Evolutionary conservation across 2,113 vertebrate genomes (phyloP).

Genomic region (Bostrychus sinensis): DNA sequence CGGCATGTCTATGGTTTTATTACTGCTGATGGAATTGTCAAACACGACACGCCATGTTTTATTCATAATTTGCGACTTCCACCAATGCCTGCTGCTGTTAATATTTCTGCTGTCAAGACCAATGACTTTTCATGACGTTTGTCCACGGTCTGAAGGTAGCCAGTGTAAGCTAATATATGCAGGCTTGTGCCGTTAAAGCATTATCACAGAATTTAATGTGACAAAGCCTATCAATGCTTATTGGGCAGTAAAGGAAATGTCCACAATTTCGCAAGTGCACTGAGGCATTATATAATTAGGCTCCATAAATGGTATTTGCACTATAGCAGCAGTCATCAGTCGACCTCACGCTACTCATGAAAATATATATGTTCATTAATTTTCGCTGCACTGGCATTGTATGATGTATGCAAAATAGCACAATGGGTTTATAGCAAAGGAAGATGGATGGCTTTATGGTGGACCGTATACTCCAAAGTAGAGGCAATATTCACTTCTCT

Average conservation of each 20-base stretch:
- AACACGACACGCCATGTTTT: constrained; percentile 60
- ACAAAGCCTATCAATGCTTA: not conserved
- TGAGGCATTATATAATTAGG: constrained; percentile 6
- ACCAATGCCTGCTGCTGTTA: constrained; percentile 41
- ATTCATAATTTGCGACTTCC: constrained; percentile 62
- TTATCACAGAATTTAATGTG: constrained; percentile 3
- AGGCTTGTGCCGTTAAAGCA: constrained; percentile 10
- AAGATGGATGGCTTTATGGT: too few species aligned
- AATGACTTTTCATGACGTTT: constrained; percentile 40
- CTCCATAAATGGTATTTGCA: not conserved
- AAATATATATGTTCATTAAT: constrained; percentile 3
- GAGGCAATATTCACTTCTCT: too few species aligned
- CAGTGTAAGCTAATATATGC: not conserved
- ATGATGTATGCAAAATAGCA: constrained; percentile 1
- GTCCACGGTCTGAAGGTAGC: constrained; percentile 10
- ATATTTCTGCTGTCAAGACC: constrained; percentile 50
- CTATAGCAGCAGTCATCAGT: constrained; percentile 1
- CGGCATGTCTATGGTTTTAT: constrained; percentile 66
- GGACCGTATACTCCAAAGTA: too few species aligned
- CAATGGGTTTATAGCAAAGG: not conserved
- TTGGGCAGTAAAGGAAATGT: not conserved
- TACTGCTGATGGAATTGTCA: constrained; percentile 75
- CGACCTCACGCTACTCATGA: not conserved
- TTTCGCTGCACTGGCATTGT: not conserved
- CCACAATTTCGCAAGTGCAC: not conserved